These are phyloP conservation scores for Bubo bubo DNA, from an alignment of 2,113 vertebrate species.

Conservation along the genomic window DNA sequence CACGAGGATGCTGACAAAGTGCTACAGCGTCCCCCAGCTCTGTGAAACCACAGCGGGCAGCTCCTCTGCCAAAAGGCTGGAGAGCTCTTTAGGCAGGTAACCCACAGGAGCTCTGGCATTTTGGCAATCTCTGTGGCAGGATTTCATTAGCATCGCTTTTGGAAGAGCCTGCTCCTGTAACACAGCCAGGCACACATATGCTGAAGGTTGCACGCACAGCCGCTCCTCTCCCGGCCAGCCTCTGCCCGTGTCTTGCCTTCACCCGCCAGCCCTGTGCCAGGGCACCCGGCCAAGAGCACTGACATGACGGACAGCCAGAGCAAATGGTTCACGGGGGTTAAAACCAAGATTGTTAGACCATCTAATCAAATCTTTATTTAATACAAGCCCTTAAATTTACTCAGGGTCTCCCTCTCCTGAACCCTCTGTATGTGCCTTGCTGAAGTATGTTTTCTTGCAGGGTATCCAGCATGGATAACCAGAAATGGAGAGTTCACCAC, in stretches of 20 bases:
- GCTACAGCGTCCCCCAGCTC: fast-evolving
- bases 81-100: neutral
- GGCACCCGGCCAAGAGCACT: neutral
- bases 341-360: neutral
- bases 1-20: neutral
- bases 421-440: neutral
- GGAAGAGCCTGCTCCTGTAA: neutral
- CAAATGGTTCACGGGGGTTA: neutral
- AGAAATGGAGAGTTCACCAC: neutral
- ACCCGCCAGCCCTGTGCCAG: fast-evolving
- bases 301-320: neutral
- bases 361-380: neutral
- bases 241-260: fast-evolving
- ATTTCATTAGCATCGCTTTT: fast-evolving
- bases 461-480: neutral
- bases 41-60: neutral
- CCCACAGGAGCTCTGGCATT: fast-evolving
- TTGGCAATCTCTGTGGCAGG: neutral
- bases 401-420: neutral
- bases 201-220: fast-evolving
- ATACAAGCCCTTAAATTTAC: neutral
- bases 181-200: fast-evolving
- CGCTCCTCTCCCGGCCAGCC: fast-evolving
- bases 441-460: neutral
- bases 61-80: fast-evolving